Percentiles rank a stretch among this genome's conserved stretches.
Evolutionary conservation across 2,888 invertebrate species (phyloP).

Genomic region (Drosophila kuntzei): DNA sequence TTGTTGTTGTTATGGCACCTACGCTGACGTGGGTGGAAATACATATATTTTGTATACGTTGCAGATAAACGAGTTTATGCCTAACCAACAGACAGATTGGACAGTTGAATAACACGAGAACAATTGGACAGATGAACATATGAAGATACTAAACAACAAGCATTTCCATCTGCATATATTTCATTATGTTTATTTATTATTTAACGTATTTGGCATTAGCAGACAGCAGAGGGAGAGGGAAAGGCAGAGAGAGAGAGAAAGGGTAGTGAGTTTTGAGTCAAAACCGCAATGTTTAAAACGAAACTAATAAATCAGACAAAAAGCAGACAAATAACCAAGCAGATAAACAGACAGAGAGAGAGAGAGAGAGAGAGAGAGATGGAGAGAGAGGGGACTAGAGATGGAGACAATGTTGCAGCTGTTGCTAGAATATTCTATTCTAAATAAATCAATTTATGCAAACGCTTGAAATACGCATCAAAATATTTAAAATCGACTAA

Average conservation of each 20-base stretch:
- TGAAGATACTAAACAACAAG: constrained; percentile 58
- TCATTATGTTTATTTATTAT: constrained; percentile 79
- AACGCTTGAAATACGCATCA: constrained; percentile 58
- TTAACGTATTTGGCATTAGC: constrained; percentile 71
- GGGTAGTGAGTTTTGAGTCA: constrained; percentile 30
- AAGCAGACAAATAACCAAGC: constrained; percentile 64
- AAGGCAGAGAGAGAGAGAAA: background rate
- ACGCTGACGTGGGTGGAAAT: constrained; percentile 52
- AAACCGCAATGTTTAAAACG: constrained; percentile 73
- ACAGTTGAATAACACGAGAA: constrained; percentile 19
- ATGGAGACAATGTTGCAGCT: constrained; percentile 14
- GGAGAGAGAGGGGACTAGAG: background rate
- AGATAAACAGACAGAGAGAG: background rate
- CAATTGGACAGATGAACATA: constrained; percentile 45
- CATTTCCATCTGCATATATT: constrained; percentile 63
- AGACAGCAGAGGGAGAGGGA: background rate
- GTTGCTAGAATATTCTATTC: constrained; percentile 19
- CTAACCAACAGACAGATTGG: constrained; percentile 61
- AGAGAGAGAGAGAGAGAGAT: background rate
- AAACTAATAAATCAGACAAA: constrained; percentile 73
- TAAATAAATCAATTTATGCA: constrained; percentile 76
- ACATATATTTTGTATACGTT: constrained; percentile 44
- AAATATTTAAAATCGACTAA: constrained; percentile 34
- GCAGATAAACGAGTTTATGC: constrained; percentile 68
- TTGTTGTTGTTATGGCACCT: constrained; percentile 57